These are phyloP conservation scores for Cataglyphis altisquamis DNA, from an alignment of 2,888 invertebrate species.

Conservation along the genomic window DNA sequence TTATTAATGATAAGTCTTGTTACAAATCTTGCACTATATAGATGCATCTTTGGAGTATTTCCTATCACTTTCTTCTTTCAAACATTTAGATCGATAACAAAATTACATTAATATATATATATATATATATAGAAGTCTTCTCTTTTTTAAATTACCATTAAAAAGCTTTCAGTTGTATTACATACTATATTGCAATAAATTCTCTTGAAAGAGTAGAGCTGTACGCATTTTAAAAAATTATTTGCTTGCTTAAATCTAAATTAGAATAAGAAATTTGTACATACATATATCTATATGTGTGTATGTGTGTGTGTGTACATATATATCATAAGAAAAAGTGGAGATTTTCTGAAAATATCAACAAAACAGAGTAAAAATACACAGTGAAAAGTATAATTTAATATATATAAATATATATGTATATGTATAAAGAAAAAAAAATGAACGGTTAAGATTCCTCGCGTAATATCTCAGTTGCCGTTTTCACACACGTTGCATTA, in stretches of 20 bases:
- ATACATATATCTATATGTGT: conserved; percentile 13
- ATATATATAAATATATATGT: conserved; percentile 51
- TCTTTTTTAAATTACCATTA: conserved; percentile 1
- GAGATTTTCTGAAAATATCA: conserved; percentile 21
- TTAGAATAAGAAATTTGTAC: conserved; percentile 29
- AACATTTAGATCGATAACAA: conserved; percentile 4
- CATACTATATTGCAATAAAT: background rate
- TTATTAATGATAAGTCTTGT: conserved; percentile 30
- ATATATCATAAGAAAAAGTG: background rate
- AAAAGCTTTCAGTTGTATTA: conserved; percentile 19
- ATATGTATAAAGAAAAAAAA: conserved; percentile 48
- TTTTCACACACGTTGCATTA: background rate
- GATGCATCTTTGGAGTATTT: conserved; percentile 25
- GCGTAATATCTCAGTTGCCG: conserved; percentile 15
- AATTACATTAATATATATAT: background rate
- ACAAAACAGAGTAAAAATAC: conserved; percentile 46
- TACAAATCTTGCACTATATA: conserved; percentile 37
- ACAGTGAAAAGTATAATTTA: conserved; percentile 48
- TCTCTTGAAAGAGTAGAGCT: background rate
- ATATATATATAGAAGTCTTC: background rate
- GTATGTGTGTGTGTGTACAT: background rate
- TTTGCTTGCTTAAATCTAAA: conserved; percentile 30
- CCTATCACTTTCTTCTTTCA: background rate
- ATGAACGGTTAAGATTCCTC: conserved; percentile 8
- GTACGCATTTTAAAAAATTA: conserved; percentile 9